phyloP scores from a whole-genome alignment of 2,113 vertebrate species.

The Physeter macrocephalus region DNA sequence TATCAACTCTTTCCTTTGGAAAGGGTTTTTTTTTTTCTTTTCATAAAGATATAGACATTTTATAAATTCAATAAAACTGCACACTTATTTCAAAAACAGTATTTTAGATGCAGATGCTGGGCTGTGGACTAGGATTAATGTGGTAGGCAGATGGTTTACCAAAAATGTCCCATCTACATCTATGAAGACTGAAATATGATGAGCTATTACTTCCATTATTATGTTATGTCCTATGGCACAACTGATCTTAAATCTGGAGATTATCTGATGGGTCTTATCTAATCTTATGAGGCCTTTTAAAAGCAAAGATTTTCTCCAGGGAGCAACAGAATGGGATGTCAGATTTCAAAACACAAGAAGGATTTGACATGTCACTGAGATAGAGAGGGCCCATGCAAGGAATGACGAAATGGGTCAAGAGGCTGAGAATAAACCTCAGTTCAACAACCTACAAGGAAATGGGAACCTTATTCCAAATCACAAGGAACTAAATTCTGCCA shows the following conservation, averaged over 20 bases:
- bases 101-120: not conserved
- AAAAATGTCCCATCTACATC: not conserved
- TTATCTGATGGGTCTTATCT: not conserved
- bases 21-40: not conserved
- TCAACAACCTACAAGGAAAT: not conserved
- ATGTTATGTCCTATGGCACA: not conserved
- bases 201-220: not conserved
- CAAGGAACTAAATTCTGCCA: not conserved
- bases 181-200: not conserved
- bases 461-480: not conserved
- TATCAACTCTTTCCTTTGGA: not conserved
- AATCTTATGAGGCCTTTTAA: not conserved
- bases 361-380: not conserved
- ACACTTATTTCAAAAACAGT: not conserved
- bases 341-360: not conserved
- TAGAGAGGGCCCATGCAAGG: not conserved
- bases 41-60: not conserved
- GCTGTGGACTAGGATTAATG: not conserved
- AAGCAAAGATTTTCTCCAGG: not conserved
- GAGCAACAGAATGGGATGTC: not conserved
- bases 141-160: not conserved
- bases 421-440: not conserved
- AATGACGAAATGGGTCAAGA: not conserved
- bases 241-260: not conserved
- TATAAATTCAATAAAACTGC: not conserved